phyloP scores from a whole-genome alignment of 2,888 invertebrate genomes.

The Lacanobia wlatinum region DNA sequence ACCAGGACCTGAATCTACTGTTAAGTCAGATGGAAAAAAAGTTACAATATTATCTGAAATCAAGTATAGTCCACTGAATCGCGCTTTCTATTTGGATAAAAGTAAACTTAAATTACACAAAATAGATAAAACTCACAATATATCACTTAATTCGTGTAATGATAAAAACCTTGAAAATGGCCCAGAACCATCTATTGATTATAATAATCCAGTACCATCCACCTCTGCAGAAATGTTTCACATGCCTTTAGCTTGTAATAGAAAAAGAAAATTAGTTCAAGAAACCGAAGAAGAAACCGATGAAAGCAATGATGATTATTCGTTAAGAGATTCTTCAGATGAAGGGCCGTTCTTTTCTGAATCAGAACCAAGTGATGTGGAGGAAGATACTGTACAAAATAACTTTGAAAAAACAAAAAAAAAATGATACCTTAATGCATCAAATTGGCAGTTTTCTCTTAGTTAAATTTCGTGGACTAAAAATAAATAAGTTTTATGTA shows the following conservation, averaged over 20 bases:
- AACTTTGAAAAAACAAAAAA: constrained; percentile 34
- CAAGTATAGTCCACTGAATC: constrained; percentile 37
- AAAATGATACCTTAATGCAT: constrained; percentile 29
- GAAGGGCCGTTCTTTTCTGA: constrained; percentile 40
- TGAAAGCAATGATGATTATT: constrained; percentile 47
- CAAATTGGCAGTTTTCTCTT: constrained; percentile 42
- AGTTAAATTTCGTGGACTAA: constrained; percentile 42
- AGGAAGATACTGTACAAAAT: constrained; percentile 33
- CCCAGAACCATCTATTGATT: constrained; percentile 35
- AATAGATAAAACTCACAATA: constrained; percentile 39
- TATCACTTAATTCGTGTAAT: constrained; percentile 28
- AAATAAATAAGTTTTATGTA: constrained; percentile 44
- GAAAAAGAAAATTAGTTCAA: constrained; percentile 43
- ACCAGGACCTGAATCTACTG: constrained; percentile 39
- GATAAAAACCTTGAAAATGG: constrained; percentile 20
- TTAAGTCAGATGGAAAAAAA: constrained; percentile 38
- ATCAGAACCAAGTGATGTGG: constrained; percentile 38
- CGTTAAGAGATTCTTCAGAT: constrained; percentile 47
- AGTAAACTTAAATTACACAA: constrained; percentile 35
- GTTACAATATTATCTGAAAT: constrained; percentile 48
- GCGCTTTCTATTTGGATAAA: constrained; percentile 38
- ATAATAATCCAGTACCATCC: constrained; percentile 43
- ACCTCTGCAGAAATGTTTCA: constrained; percentile 38
- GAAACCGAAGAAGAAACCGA: constrained; percentile 36
- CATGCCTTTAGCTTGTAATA: constrained; percentile 41